Conservation (phyloP, 1,140 invertebrate genomes). For the Pentalonia nigronervosa region DNA sequence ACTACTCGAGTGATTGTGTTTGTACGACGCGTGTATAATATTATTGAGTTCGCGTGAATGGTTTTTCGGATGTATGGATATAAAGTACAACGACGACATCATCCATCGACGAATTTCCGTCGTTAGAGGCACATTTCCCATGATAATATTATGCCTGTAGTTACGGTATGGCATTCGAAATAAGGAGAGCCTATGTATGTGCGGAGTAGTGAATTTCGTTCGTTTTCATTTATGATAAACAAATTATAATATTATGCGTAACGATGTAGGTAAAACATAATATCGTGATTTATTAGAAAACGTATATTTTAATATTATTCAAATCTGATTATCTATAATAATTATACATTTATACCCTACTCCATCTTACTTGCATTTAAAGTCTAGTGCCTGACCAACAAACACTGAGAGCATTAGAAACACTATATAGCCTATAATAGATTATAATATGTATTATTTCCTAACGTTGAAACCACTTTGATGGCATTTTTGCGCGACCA, state of each 20-base stretch:
- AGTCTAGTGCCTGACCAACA: background rate
- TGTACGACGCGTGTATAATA: background rate
- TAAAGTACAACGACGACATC: background rate
- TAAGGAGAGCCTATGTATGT: background rate
- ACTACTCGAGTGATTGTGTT: background rate
- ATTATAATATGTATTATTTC: no score
- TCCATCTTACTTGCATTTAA: background rate
- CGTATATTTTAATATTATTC: background rate
- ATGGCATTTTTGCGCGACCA: background rate
- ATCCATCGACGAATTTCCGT: background rate
- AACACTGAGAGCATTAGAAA: background rate
- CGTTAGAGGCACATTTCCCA: background rate
- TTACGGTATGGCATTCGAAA: background rate
- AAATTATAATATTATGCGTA: no score
- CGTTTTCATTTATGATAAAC: background rate
- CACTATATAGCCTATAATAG: background rate
- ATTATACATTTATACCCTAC: background rate
- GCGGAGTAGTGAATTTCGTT: background rate
- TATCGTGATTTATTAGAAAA: background rate
- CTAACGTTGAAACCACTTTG: background rate
- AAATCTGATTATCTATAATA: background rate
- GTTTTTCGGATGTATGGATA: background rate
- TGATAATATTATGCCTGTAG: background rate
- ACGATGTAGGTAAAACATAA: background rate
- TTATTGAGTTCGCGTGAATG: background rate